Base-by-base conservation (phyloP, 2,113 vertebrate genomes). In the Chloropsis cyanopogon region DNA sequence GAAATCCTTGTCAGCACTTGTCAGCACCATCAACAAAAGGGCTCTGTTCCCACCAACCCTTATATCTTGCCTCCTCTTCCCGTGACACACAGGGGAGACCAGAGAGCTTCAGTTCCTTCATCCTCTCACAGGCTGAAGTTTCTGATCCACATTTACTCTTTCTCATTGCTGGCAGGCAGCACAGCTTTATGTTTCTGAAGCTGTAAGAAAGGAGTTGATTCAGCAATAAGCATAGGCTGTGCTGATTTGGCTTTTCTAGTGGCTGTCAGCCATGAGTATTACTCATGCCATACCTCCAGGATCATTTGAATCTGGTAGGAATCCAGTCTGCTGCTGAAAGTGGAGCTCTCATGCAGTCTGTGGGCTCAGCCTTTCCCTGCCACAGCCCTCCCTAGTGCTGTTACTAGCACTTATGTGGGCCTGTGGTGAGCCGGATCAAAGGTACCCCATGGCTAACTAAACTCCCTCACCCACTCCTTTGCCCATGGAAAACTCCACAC, bases 341-440 rank as follows among this genome's bases (percentile, higher is more conserved):
- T 4, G 4, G 33, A 88, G 88, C 82, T 70, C 82, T 90, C 64
- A n/a, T 63, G 50, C n/a, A 57, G 37, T 73, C 71, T 90, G 42
- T 59, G 86, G 93, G 63, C 52, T 90, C 56, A 70, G 47, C 19
- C 50, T 86, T 88, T 69, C 60, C 47, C 72, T 81, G 82, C 64
- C 90, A 81, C 68, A 77, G 37, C 60, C 80, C 39, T 94, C 64
- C 59, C 64, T 14, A 11, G 35, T 41, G 60, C 54, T 96, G 47
- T 92, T 66, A 63, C 63, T 47, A 88, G 63, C 85, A 86, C 50
- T 93, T 88, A 66, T 21, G 80, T 63, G 86, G 79, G 53, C 9
- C 76, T 92, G 86, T 86, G 95, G 88, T 42, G 11, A 81, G 47
- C 47, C 47, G 92, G 60, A 95, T 95, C 59, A 93, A 93, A 41